These are phyloP conservation scores for Oreonectes daqikongensis DNA, from an alignment of 2,797 vertebrate species.

Conservation along the genomic window DNA sequence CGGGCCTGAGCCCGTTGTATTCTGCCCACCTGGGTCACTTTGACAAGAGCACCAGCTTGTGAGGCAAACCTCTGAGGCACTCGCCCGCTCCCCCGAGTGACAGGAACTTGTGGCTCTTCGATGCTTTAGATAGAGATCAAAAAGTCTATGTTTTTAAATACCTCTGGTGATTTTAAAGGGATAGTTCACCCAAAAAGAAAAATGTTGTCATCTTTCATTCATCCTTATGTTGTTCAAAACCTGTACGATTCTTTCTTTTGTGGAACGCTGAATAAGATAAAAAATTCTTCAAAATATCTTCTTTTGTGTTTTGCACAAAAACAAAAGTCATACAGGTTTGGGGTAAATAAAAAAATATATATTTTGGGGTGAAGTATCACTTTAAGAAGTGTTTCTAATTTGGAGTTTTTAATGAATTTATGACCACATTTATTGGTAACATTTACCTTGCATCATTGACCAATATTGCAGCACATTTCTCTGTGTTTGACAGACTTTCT, in stretches of 20 bases:
- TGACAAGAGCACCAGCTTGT: constrained; percentile 75
- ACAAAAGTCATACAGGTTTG: too few relatives aligned
- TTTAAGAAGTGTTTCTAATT: too few relatives aligned
- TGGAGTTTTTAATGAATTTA: too few relatives aligned
- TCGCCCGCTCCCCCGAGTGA: constrained; percentile 60
- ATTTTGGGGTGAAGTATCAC: too few relatives aligned
- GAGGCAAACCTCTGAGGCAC: constrained; percentile 58
- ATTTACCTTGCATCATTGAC: constrained; percentile 34
- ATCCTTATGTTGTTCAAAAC: too few relatives aligned
- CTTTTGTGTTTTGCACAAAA: too few relatives aligned
- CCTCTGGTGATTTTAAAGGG: too few relatives aligned
- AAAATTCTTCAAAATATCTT: too few relatives aligned
- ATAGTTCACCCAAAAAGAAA: too few relatives aligned
- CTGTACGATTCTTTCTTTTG: neutral
- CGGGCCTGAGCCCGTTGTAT: constrained; percentile 79
- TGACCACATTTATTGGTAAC: neutral
- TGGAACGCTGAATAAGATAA: neutral
- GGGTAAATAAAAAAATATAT: too few relatives aligned
- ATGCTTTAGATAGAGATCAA: constrained; percentile 66
- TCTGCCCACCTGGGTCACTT: constrained; percentile 75
- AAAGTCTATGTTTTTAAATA: too few relatives aligned
- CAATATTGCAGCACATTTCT: constrained; percentile 17
- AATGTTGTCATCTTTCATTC: neutral
- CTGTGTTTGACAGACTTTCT: constrained; percentile 33
- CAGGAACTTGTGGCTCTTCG: constrained; percentile 62